Conservation (phyloP, 2,888 invertebrate genomes). For the Cecidostiba fungosa region DNA sequence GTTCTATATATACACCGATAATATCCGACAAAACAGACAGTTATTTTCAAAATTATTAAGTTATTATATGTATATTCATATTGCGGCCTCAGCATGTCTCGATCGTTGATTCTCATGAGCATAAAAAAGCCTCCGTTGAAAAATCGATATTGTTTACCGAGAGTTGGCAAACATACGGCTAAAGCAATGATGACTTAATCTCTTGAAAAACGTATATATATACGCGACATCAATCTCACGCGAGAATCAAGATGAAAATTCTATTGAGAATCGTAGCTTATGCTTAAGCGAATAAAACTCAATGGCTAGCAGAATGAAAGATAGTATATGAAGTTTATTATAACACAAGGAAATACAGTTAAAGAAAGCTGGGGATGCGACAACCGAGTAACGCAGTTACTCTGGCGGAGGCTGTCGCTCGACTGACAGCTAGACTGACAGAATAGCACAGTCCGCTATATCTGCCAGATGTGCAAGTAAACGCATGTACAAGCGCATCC, state of each 20-base stretch:
- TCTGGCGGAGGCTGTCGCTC: no score
- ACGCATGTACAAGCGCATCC: no score
- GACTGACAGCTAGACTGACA: no score
- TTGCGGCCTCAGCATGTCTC: background rate
- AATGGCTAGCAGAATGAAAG: no score
- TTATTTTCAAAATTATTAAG: slow-evolving; percentile 31
- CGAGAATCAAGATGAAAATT: background rate
- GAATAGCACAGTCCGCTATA: no score
- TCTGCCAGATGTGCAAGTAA: no score
- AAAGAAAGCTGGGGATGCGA: no score
- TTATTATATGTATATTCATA: background rate
- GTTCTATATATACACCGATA: background rate
- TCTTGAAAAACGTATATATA: background rate
- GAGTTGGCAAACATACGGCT: background rate
- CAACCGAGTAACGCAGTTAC: no score
- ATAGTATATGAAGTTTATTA: no score
- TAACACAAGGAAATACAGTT: no score
- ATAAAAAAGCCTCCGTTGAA: background rate
- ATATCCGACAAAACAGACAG: slow-evolving; percentile 26
- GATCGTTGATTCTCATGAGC: background rate
- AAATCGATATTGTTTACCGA: background rate
- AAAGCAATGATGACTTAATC: background rate
- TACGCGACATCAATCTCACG: background rate
- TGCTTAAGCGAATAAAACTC: no score
- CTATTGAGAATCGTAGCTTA: no score